Percentiles rank a stretch among this genome's conserved stretches.
These are phyloP conservation scores for Endomychus coccineus DNA, from an alignment of 2,888 invertebrate genomes.

Conservation along the genomic window DNA sequence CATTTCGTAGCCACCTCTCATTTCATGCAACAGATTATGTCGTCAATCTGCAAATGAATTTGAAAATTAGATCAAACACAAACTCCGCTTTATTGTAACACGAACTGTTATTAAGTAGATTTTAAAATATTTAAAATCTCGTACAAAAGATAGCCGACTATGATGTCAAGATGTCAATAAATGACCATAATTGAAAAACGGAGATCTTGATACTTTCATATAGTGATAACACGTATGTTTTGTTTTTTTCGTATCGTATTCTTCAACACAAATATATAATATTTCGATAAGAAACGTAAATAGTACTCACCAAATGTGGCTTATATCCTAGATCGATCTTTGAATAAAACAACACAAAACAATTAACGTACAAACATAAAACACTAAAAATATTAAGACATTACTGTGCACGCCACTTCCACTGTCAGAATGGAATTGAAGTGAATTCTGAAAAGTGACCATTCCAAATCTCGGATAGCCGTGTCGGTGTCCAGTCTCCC, in stretches of 20 bases:
- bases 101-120: too few relatives aligned
- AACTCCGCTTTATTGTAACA: too few relatives aligned
- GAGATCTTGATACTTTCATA: too few relatives aligned
- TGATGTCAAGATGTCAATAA: background rate
- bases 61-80: background rate
- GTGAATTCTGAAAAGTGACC: slow-evolving; percentile 1
- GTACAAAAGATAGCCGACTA: too few relatives aligned
- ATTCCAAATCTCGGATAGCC: slow-evolving; percentile 26
- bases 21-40: slow-evolving; percentile 21
- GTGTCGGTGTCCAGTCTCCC: slow-evolving; percentile 28
- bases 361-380: background rate
- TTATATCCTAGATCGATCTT: too few relatives aligned
- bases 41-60: background rate
- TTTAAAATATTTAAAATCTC: too few relatives aligned
- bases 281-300: too few relatives aligned
- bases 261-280: too few relatives aligned
- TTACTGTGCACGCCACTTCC: background rate
- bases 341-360: too few relatives aligned
- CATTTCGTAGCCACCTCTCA: slow-evolving; percentile 34
- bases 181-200: background rate
- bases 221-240: too few relatives aligned
- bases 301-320: too few relatives aligned
- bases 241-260: too few relatives aligned
- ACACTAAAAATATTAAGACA: background rate
- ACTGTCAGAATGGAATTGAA: background rate